Evolutionary conservation across 2,888 invertebrate genomes (phyloP).

Genomic region (Theodoxus fluviatilis): DNA sequence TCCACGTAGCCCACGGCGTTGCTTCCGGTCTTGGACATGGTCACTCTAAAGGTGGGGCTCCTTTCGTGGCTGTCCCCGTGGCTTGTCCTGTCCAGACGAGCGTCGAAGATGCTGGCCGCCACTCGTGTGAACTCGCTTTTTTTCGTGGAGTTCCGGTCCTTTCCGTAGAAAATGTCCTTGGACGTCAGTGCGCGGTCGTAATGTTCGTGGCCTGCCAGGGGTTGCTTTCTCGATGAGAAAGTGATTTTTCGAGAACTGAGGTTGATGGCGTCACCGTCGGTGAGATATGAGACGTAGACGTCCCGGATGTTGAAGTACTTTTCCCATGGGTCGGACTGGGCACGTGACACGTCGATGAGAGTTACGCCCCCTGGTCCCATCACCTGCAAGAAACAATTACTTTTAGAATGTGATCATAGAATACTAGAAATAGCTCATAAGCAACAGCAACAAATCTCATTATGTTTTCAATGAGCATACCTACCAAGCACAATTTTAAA

Average conservation of each 20-base stretch:
- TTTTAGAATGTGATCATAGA: too few relatives aligned
- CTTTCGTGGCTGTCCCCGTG: slow-evolving; percentile 39
- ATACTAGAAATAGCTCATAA: too few relatives aligned
- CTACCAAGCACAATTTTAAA: too few relatives aligned
- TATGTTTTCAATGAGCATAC: too few relatives aligned
- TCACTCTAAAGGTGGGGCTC: slow-evolving; percentile 40
- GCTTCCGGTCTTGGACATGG: slow-evolving; percentile 33
- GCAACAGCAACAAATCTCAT: too few relatives aligned
- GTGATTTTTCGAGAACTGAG: slow-evolving; percentile 34
- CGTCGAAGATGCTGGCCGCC: slow-evolving; percentile 44
- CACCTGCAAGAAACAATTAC: too few relatives aligned
- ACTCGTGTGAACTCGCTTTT: slow-evolving; percentile 42
- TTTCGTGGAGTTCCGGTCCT: slow-evolving; percentile 28
- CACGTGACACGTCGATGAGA: too few relatives aligned
- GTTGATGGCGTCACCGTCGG: slow-evolving; percentile 42
- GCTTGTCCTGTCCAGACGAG: slow-evolving; percentile 32
- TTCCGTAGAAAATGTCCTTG: slow-evolving; percentile 40
- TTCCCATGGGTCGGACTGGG: neutral
- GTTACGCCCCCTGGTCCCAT: too few relatives aligned
- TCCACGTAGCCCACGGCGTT: slow-evolving; percentile 40
- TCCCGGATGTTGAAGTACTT: slow-evolving; percentile 36
- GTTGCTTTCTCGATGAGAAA: slow-evolving; percentile 35
- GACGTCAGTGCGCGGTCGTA: slow-evolving; percentile 39
- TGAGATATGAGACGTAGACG: slow-evolving; percentile 41
- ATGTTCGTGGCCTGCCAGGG: slow-evolving; percentile 39